Base-by-base conservation (phyloP, 2,113 vertebrate genomes). In the Microcebus lehilahytsara region DNA sequence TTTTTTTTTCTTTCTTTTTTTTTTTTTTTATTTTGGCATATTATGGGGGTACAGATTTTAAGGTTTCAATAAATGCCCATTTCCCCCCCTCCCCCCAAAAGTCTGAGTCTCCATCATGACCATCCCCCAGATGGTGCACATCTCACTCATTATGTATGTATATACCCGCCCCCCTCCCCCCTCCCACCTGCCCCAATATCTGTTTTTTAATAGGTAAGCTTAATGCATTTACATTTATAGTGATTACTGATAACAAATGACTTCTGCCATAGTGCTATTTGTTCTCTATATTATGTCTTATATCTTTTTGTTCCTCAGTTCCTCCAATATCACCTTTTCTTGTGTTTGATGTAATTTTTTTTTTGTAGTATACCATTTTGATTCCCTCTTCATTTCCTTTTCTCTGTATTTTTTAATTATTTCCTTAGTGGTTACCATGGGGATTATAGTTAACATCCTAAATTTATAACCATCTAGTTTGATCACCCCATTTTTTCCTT, bases 381-480 rank as follows among this genome's bases (percentile, higher is more conserved):
- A 89, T 77, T 95, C 75, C 27, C 25, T 91, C 60, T 66, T 74
- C 71, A 67, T 88, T 95, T 88, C 64, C 32, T 93, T 92, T 95
- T 81, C 67, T 83, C 30, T 92, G 40, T 92, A 42, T 89, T 74
- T 83, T 83, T 71, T 67, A 69, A 72, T 91, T 92, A 78, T 92
- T 89, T 95, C 92, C 86, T 94, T 84, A 89, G 72, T 89, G 78
- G 85, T 93, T 92, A 91, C 37, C 72, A 90, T 92, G 40, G 62
- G 42, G 40, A 92, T 78, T 91, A 58, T 62, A 81, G 62, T 78
- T 92, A 81, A 46, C 25, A 72, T 77, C 69, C 51, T 79, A 92
- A 79, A 79, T 93, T 89, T 75, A 30, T 94, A 95, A 79, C 37
- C 91, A 40, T 74, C 56, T 96, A 96, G 30, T 62, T 88, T 84